Percentiles rank a stretch among this genome's conserved stretches.
phyloP scores from a whole-genome alignment of 2,888 invertebrate genomes.

The Drosophila rellima region DNA sequence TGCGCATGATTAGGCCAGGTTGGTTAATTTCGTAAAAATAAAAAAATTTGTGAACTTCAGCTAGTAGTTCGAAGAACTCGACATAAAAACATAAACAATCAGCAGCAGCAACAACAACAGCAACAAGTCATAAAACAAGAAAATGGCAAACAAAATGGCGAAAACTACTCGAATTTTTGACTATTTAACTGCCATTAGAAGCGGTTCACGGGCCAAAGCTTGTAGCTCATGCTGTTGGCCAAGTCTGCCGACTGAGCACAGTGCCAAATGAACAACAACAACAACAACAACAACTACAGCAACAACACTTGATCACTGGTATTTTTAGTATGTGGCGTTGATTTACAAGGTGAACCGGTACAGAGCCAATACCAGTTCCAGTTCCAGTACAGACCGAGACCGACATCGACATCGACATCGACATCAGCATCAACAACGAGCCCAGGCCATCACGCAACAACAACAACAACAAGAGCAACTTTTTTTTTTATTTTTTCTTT shows the following conservation, averaged over 20 bases:
- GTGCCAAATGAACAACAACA: slow-evolving; percentile 35
- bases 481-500: not conserved
- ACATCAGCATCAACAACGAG: slow-evolving; percentile 1
- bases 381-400: slow-evolving; percentile 31
- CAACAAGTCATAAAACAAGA: slow-evolving; percentile 28
- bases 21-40: slow-evolving; percentile 51
- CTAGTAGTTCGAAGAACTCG: slow-evolving; percentile 77
- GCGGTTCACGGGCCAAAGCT: slow-evolving; percentile 52
- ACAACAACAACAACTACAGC: slow-evolving; percentile 29
- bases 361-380: slow-evolving; percentile 74
- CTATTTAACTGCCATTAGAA: slow-evolving; percentile 50
- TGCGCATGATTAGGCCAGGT: slow-evolving; percentile 52
- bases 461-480: slow-evolving; percentile 13
- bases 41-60: slow-evolving; percentile 53
- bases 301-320: slow-evolving; percentile 64
- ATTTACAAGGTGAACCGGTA: slow-evolving; percentile 79
- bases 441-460: slow-evolving; percentile 12
- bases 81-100: slow-evolving; percentile 55
- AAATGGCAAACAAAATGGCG: slow-evolving; percentile 38
- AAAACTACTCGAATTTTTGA: slow-evolving; percentile 34
- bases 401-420: slow-evolving; percentile 1
- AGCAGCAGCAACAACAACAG: slow-evolving; percentile 20
- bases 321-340: slow-evolving; percentile 77
- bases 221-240: slow-evolving; percentile 52
- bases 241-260: slow-evolving; percentile 54